Evolutionary conservation across 2,888 invertebrate genomes (phyloP).

Genomic region (Drosophila putrida): DNA sequence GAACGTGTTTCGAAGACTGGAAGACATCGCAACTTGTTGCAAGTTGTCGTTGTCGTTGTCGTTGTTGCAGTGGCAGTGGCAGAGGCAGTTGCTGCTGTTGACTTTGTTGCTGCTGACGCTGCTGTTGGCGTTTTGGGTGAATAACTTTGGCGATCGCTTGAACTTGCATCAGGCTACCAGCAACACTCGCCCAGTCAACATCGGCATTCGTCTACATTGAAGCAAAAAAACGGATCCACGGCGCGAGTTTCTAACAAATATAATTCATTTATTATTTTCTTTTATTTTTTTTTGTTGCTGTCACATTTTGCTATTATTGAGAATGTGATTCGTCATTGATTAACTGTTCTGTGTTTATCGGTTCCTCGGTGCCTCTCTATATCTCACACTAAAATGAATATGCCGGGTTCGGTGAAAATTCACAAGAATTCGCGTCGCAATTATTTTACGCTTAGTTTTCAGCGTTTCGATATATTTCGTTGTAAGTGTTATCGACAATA

Average conservation of each 20-base stretch:
- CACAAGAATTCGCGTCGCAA: conserved; percentile 81
- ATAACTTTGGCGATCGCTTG: conserved; percentile 69
- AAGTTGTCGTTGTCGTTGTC: conserved; percentile 26
- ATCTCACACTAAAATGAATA: conserved; percentile 45
- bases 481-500: conserved; percentile 72
- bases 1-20: conserved; percentile 65
- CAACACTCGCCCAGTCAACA: conserved; percentile 68
- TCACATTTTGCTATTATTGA: conserved; percentile 8
- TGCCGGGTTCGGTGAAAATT: conserved; percentile 74
- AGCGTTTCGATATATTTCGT: conserved; percentile 82
- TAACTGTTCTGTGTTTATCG: conserved; percentile 9
- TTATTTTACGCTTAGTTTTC: conserved; percentile 81
- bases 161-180: conserved; percentile 71
- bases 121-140: conserved; percentile 69
- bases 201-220: conserved; percentile 47
- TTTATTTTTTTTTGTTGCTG: background rate
- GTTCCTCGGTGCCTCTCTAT: conserved; percentile 1
- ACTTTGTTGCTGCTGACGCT: background rate
- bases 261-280: background rate
- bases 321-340: conserved; percentile 37
- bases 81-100: conserved; percentile 5
- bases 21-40: conserved; percentile 26
- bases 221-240: background rate
- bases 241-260: background rate
- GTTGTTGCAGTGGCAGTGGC: conserved; percentile 10